phyloP scores from a whole-genome alignment of 2,797 vertebrate genomes.

The Setipinna tenuifilis region DNA sequence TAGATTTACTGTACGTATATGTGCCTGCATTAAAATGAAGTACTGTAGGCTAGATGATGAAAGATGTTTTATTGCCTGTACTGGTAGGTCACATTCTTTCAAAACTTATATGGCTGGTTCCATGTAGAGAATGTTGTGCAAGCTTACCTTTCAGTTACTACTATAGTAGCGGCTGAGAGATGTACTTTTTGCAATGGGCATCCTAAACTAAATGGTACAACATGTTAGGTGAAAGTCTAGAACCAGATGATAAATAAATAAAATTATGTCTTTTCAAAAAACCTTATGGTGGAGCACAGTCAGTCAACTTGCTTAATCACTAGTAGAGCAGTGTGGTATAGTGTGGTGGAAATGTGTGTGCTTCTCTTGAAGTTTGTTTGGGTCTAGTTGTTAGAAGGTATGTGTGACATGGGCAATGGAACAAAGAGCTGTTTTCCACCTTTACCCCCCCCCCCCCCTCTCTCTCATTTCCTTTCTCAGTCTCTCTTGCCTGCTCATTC shows the following conservation, averaged over 20 bases:
- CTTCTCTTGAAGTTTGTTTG: conserved; percentile 25
- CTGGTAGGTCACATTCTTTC: no score
- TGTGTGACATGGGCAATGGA: conserved; percentile 30
- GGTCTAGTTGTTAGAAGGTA: background rate
- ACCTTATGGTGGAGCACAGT: background rate
- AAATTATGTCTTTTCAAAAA: background rate
- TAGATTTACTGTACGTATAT: no score
- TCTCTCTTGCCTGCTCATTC: background rate
- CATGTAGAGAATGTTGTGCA: no score
- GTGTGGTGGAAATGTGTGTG: conserved; percentile 34
- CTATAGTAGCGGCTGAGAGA: no score
- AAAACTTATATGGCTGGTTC: no score
- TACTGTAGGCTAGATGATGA: no score
- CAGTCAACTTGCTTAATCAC: background rate
- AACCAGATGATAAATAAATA: background rate
- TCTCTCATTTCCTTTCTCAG: background rate
- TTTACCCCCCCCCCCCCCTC: no score
- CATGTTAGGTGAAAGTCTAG: background rate
- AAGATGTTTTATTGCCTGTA: no score
- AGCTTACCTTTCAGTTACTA: no score
- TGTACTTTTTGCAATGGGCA: no score
- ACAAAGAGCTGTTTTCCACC: conserved; percentile 45
- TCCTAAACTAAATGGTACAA: background rate
- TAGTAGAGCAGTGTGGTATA: background rate
- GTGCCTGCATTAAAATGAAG: no score